Evolutionary conservation across 2,113 vertebrate genomes (phyloP), one percentile per base, ranked within the genome.

Genomic region (Condylura cristata): DNA sequence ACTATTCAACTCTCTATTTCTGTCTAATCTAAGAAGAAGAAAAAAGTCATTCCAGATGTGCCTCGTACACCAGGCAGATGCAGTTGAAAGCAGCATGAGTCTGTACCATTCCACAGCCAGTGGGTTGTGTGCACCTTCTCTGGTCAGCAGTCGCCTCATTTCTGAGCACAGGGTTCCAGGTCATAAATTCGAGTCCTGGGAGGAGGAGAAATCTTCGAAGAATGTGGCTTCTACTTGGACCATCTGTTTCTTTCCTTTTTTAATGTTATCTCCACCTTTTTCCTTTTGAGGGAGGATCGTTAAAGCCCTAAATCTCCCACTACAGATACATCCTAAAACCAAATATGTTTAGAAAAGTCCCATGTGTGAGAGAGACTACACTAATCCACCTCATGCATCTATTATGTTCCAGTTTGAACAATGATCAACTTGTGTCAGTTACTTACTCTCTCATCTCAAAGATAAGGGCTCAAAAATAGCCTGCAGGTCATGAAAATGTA

Each of bases 31-130:
- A 53, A 89, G 60, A 56, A 46, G 46, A 37, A 70, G 34, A 53
- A 60, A 80, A 61, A 89, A 81, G 34, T 82, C 18, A 0, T 89
- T 97, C 95, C 94, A 95, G 53, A 96, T 84, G 81, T 88, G 63
- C 60, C 39, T 90, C 34, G 10, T 37, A 84, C 68, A 82, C 61
- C 72, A 90, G 76, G 56, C 81, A 68, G 51, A 34, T 28, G n/a
- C 10, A 8, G 16, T 12, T 66, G 86, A 89, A 92, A 88, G 32
- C 63, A 75, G 18, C 32, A 3, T 48, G 58, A 32, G 10, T 81
- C 34, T 65, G 37, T 80, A 44, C 53, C 30, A 1, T 66, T 24
- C 9, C 30, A n/a, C 68, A 80, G 79, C 41, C 2, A 0, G 22
- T 30, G 30, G 18, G 13, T 84, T 63, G 53, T 51, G 32, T 26